phyloP scores from a whole-genome alignment of 2,113 vertebrate species.

The Macroglossus sobrinus region DNA sequence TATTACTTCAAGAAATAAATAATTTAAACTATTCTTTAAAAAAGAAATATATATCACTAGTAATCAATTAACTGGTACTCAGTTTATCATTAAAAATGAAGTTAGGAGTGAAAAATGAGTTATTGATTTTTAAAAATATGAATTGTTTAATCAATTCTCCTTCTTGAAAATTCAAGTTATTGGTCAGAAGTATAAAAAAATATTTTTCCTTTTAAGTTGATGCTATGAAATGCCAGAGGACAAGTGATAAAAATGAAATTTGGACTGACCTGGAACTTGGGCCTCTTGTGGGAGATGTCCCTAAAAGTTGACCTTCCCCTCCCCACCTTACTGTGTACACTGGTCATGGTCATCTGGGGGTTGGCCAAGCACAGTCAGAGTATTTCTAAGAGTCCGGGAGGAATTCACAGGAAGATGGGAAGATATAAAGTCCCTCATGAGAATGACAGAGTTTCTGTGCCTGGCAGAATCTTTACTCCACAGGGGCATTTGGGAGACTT shows the following conservation, averaged over 20 bases:
- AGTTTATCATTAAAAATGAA: not conserved
- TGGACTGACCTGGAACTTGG: not conserved
- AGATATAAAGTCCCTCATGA: not conserved
- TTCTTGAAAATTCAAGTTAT: not conserved
- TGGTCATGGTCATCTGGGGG: no score
- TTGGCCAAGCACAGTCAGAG: not conserved
- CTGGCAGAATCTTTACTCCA: not conserved
- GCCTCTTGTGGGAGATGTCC: not conserved
- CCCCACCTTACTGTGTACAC: not conserved
- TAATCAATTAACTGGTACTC: not conserved
- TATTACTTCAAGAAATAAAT: not conserved
- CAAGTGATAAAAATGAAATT: not conserved
- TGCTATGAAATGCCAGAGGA: not conserved
- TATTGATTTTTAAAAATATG: not conserved
- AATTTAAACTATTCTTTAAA: not conserved
- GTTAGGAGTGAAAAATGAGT: not conserved
- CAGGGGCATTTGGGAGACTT: not conserved
- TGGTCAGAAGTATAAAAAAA: not conserved
- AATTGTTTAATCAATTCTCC: not conserved
- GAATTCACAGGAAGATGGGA: rapidly evolving
- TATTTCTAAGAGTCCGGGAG: not conserved
- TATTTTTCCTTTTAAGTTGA: not conserved
- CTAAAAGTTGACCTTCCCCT: not conserved
- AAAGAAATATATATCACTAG: not conserved
- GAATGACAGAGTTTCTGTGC: no score